phyloP scores from a whole-genome alignment of 2,113 vertebrate genomes.

The Rhinoptilus africanus region DNA sequence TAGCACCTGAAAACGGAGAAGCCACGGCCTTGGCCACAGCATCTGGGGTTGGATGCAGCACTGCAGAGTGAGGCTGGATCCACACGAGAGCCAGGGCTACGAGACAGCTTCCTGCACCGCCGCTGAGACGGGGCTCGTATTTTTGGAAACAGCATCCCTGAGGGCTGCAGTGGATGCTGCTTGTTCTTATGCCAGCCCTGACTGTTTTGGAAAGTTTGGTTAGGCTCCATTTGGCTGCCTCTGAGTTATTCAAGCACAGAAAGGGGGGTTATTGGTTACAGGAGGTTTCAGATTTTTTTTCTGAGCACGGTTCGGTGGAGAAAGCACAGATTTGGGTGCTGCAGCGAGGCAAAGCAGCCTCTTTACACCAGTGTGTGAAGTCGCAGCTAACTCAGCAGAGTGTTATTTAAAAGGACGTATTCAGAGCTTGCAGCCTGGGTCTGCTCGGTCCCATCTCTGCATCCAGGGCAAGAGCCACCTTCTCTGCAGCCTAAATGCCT shows the following conservation, averaged over 20 bases:
- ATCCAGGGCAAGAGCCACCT: background rate
- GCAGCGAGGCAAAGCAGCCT: background rate
- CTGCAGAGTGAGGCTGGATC: background rate
- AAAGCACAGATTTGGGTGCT: background rate
- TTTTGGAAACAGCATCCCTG: slow-evolving; percentile 44
- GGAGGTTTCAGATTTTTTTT: background rate
- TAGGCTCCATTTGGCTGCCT: slow-evolving; percentile 17
- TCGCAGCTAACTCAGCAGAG: background rate
- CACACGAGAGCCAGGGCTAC: background rate
- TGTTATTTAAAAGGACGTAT: accelerated
- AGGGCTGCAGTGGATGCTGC: slow-evolving; percentile 22
- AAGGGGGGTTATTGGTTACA: background rate
- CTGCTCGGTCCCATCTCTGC: background rate
- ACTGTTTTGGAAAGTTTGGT: slow-evolving; percentile 42
- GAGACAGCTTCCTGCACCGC: background rate
- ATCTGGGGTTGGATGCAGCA: background rate
- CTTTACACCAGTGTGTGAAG: background rate
- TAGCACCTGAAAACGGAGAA: slow-evolving; percentile 47
- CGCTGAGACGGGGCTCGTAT: background rate
- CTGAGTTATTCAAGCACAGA: background rate
- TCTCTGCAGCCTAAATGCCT: background rate
- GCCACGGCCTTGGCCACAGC: background rate
- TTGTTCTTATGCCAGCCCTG: slow-evolving; percentile 32
- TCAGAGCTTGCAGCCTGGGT: accelerated
- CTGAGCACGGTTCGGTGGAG: accelerated